Evolutionary conservation across 2,113 vertebrate species (phyloP).

Genomic region (Theropithecus gelada): DNA sequence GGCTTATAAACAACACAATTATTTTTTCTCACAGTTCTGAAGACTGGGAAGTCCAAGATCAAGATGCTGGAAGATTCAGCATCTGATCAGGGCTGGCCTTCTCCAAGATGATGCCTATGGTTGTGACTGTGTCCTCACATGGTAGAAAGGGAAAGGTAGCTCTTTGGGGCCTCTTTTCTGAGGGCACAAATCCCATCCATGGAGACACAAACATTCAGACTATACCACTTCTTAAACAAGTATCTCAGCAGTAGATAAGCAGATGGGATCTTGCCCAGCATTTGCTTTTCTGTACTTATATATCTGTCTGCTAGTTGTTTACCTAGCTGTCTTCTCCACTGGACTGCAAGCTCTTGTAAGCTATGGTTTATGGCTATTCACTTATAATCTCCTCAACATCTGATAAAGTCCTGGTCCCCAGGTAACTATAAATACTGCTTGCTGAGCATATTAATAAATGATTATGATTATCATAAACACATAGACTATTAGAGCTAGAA

Average conservation of each 20-base stretch:
- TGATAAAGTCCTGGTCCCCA: not conserved
- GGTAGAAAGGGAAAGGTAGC: not conserved
- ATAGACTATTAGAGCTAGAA: not conserved
- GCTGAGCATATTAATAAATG: not conserved
- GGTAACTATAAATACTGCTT: not conserved
- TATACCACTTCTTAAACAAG: not conserved
- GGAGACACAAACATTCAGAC: not conserved
- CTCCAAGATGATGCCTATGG: not conserved
- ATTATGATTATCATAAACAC: not conserved
- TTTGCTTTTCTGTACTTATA: not conserved
- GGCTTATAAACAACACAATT: not conserved
- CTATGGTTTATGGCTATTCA: not conserved
- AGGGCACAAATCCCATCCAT: not conserved
- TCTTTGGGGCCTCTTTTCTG: not conserved
- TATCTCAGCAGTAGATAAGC: not conserved
- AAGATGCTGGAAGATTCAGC: no score
- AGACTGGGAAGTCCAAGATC: not conserved
- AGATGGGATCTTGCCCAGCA: not conserved
- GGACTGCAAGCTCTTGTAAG: not conserved
- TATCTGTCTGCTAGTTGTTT: not conserved
- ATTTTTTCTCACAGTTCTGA: not conserved
- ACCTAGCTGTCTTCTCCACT: not conserved
- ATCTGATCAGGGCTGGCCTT: not conserved
- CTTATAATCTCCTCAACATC: not conserved
- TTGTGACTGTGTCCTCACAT: not conserved